phyloP scores from a whole-genome alignment of 2,113 vertebrate species.

The Neodontobutis hainanensis region DNA sequence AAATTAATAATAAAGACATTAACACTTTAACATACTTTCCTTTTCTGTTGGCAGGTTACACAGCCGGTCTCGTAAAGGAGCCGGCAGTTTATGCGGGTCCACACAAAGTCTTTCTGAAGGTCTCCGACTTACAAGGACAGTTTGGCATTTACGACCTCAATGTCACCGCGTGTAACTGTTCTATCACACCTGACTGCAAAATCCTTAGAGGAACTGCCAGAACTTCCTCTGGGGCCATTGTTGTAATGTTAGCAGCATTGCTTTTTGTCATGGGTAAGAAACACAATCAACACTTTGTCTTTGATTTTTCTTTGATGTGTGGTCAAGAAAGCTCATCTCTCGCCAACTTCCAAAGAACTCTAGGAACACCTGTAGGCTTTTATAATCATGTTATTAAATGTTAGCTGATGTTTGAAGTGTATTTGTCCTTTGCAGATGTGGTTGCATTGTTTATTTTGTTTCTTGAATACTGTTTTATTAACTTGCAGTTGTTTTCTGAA shows the following conservation, averaged over 20 bases:
- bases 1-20: not conserved
- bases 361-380: no score
- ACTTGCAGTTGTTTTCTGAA: no score
- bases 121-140: constrained; percentile 57
- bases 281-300: not conserved
- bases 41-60: constrained; percentile 40
- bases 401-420: no score
- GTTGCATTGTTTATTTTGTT: no score
- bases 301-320: not conserved
- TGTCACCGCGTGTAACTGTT: constrained; percentile 55
- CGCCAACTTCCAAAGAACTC: no score
- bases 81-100: constrained; percentile 20
- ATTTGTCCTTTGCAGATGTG: no score
- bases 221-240: not conserved
- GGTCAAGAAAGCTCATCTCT: no score
- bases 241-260: constrained; percentile 8
- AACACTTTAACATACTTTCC: not conserved
- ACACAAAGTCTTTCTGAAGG: constrained; percentile 54
- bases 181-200: constrained; percentile 26
- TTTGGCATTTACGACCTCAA: constrained; percentile 49
- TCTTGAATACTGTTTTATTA: no score
- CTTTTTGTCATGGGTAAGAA: constrained; percentile 55
- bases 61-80: constrained; percentile 58
- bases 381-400: no score
- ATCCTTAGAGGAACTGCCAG: fast-evolving